These are phyloP conservation scores for Lepidochrysops patricia DNA, from an alignment of 2,888 invertebrate species.

Conservation along the genomic window DNA sequence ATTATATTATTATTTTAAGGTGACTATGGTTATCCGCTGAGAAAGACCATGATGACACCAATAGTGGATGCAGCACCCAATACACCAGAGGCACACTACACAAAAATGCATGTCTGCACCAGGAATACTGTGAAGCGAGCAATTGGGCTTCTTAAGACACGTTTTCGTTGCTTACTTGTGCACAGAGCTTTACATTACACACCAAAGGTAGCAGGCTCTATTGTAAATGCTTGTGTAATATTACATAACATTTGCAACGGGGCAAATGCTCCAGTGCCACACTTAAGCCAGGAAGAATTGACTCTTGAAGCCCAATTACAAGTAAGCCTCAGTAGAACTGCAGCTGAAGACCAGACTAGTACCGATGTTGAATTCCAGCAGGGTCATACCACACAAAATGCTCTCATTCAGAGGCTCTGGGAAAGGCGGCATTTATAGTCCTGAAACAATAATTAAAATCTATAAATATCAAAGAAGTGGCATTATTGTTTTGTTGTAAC, in stretches of 20 bases:
- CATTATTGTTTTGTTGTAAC: too few species aligned
- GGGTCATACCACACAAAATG: not conserved
- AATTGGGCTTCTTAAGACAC: conserved; percentile 22
- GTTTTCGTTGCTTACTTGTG: conserved; percentile 21
- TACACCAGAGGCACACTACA: conserved; percentile 15
- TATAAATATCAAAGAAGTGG: too few species aligned
- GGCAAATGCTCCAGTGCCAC: conserved; percentile 4
- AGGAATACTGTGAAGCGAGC: conserved; percentile 18
- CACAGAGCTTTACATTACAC: conserved; percentile 18
- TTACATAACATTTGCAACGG: conserved; percentile 20
- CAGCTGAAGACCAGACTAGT: not conserved
- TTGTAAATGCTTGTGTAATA: conserved; percentile 20
- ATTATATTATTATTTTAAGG: too few species aligned
- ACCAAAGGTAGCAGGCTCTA: conserved; percentile 19
- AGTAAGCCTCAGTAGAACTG: not conserved
- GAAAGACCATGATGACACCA: conserved; percentile 16
- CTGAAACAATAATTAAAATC: not conserved
- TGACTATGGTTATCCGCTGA: conserved; percentile 17
- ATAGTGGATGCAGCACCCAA: conserved; percentile 10
- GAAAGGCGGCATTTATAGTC: not conserved
- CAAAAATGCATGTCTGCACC: conserved; percentile 8
- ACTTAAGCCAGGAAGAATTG: too few species aligned
- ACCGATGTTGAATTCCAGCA: not conserved
- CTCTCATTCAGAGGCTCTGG: not conserved
- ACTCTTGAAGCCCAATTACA: not conserved